These are phyloP conservation scores for Bhutanitis thaidina DNA, from an alignment of 2,888 invertebrate species.

Conservation along the genomic window DNA sequence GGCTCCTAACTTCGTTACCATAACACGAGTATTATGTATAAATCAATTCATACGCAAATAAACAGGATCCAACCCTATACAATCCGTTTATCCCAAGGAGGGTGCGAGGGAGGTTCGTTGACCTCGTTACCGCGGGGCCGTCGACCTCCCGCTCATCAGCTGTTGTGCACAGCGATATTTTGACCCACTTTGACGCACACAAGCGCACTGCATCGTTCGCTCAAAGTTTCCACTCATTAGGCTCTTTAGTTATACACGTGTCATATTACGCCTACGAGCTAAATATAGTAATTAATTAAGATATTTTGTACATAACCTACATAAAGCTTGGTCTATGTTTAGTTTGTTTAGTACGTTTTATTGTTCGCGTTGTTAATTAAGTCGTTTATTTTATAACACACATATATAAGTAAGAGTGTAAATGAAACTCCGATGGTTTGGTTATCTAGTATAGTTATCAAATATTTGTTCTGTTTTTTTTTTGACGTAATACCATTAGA, in stretches of 20 bases:
- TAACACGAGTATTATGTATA: no score
- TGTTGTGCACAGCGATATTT: constrained; percentile 50
- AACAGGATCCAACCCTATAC: constrained; percentile 5
- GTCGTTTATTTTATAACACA: no score
- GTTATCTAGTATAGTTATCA: no score
- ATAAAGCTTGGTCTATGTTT: neutral
- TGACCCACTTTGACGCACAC: constrained; percentile 54
- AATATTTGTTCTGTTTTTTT: no score
- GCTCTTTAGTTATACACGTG: constrained; percentile 5
- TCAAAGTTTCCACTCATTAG: constrained; percentile 21
- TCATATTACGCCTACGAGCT: constrained; percentile 1
- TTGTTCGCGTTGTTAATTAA: no score
- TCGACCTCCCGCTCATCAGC: constrained; percentile 53
- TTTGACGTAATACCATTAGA: no score
- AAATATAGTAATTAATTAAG: neutral
- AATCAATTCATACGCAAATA: neutral
- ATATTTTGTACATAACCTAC: neutral
- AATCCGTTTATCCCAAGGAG: neutral
- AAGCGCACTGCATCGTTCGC: constrained; percentile 27
- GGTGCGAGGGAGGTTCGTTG: constrained; percentile 38
- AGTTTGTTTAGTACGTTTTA: neutral
- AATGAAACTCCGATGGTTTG: no score
- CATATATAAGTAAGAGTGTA: no score
- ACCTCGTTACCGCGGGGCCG: constrained; percentile 43
- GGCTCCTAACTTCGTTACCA: no score